These are phyloP conservation scores for Dermolepida albohirtum DNA, from an alignment of 2,888 invertebrate genomes.

Conservation along the genomic window DNA sequence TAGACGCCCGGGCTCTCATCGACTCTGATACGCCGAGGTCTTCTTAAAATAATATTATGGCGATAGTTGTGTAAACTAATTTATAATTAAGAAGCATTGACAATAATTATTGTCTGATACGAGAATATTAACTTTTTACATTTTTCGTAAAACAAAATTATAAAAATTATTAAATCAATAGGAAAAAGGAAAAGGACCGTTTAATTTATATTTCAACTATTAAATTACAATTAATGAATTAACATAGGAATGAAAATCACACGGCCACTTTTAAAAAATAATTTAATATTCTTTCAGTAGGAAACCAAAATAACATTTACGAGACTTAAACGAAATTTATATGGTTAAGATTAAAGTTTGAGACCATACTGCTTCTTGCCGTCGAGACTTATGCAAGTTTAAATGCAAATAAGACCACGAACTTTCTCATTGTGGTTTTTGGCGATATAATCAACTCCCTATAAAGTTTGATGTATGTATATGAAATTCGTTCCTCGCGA, in stretches of 20 bases:
- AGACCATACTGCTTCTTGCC: conserved; percentile 6
- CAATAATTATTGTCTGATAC: too few species aligned
- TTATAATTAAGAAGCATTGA: too few species aligned
- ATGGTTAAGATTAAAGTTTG: conserved; percentile 25
- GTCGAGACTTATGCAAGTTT: conserved; percentile 35
- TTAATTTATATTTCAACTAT: too few species aligned
- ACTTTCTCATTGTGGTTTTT: conserved; percentile 32
- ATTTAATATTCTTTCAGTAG: background rate
- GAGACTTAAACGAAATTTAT: conserved; percentile 19
- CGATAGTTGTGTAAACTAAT: too few species aligned
- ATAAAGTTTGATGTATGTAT: conserved; percentile 33
- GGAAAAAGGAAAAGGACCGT: too few species aligned
- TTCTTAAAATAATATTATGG: too few species aligned
- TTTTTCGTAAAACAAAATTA: too few species aligned
- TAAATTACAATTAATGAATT: too few species aligned
- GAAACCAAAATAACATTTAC: conserved; percentile 16
- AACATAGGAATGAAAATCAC: background rate
- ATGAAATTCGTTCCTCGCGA: conserved; percentile 23
- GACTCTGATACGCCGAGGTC: too few species aligned
- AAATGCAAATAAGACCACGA: conserved; percentile 32
- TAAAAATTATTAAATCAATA: too few species aligned
- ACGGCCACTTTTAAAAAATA: background rate
- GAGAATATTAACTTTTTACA: too few species aligned
- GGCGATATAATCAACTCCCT: conserved; percentile 35
- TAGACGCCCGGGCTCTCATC: too few species aligned